Evolutionary conservation across 2,113 vertebrate species (phyloP).

Genomic region (Forbesichthys agassizii): DNA sequence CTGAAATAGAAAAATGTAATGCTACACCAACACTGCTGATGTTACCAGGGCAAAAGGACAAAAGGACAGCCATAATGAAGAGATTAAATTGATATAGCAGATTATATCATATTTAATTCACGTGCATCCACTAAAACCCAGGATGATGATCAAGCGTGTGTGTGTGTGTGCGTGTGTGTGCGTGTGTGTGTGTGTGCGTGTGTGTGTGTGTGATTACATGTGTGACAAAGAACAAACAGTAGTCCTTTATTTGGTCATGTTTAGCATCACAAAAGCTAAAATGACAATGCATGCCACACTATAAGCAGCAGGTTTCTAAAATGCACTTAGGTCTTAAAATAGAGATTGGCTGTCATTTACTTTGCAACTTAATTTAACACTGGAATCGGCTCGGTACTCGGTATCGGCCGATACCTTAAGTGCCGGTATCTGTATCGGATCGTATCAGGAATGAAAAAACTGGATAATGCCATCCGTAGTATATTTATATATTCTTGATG

Average conservation of each 20-base stretch:
- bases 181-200: constrained; percentile 32
- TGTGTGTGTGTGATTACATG: constrained; percentile 24
- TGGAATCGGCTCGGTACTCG: too few relatives aligned
- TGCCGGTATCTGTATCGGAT: too few relatives aligned
- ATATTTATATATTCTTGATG: constrained; percentile 39
- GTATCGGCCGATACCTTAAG: too few relatives aligned
- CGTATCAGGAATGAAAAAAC: too few relatives aligned
- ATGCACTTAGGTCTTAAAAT: too few relatives aligned
- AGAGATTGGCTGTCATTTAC: too few relatives aligned
- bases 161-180: constrained; percentile 26
- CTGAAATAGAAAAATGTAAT: constrained; percentile 1
- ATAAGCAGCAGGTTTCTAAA: too few relatives aligned
- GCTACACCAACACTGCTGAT: not conserved
- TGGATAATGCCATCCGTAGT: not conserved
- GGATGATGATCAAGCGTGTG: constrained; percentile 56
- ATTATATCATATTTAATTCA: constrained; percentile 35
- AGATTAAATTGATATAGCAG: constrained; percentile 38
- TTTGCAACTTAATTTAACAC: too few relatives aligned
- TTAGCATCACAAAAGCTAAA: not conserved
- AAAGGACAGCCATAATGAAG: constrained; percentile 5
- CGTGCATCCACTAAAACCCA: constrained; percentile 28
- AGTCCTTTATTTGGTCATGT: constrained; percentile 43
- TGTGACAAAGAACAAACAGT: constrained; percentile 38
- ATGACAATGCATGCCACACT: too few relatives aligned
- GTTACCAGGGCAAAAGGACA: constrained; percentile 34